A percentile compares a stretch with the other conserved stretches of the same genome.
These are phyloP conservation scores for Echiichthys vipera DNA, from an alignment of 2,797 vertebrate species.

Conservation along the genomic window DNA sequence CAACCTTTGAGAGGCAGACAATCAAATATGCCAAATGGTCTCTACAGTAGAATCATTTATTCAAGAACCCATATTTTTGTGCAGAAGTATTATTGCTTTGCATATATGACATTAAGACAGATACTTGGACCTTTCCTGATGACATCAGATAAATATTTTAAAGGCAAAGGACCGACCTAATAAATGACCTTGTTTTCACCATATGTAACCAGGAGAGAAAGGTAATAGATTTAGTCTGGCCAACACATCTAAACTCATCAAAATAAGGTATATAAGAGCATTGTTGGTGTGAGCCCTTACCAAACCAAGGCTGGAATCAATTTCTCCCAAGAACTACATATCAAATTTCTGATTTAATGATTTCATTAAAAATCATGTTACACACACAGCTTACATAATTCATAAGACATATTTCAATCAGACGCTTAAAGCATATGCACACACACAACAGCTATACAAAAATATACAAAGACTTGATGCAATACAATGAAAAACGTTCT, in stretches of 20 bases:
- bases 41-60: conserved; percentile 23
- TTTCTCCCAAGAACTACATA: not conserved
- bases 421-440: not conserved
- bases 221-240: not conserved
- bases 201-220: not conserved
- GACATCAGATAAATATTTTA: not conserved
- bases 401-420: conserved; percentile 5
- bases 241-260: not conserved
- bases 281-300: not conserved
- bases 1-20: not conserved
- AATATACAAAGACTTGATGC: conserved; percentile 29
- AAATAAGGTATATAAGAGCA: not conserved
- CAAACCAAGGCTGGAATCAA: not conserved
- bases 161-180: not conserved
- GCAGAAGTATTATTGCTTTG: not conserved
- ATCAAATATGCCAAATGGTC: not conserved
- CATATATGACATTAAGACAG: not conserved
- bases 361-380: conserved; percentile 18
- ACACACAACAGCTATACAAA: conserved; percentile 25
- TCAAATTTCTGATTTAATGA: conserved; percentile 28
- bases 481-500: conserved; percentile 6
- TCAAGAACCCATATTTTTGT: not conserved
- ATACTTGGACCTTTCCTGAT: not conserved
- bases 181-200: not conserved
- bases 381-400: conserved; percentile 4